Percentiles rank a stretch among this genome's conserved stretches.
Evolutionary conservation across 2,797 vertebrate genomes (phyloP).

Genomic region (Bradypus variegatus): DNA sequence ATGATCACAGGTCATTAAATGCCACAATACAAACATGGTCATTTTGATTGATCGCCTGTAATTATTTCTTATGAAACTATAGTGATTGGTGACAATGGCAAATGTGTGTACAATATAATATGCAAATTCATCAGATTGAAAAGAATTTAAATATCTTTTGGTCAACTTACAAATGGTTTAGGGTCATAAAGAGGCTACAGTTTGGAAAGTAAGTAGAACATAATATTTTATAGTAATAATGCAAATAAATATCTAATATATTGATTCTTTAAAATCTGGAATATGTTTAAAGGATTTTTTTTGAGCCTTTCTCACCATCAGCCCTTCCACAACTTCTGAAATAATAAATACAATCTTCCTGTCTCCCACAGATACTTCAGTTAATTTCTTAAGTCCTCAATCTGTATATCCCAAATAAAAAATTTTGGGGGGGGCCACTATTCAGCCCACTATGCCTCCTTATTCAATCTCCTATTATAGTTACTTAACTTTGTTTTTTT

Average conservation of each 20-base stretch:
- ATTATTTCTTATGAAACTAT: conserved; percentile 31
- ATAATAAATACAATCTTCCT: not conserved
- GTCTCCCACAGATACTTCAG: not conserved
- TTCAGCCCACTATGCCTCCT: too few species aligned
- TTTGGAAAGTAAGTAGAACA: not conserved
- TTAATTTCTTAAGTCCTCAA: not conserved
- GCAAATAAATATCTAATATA: not conserved
- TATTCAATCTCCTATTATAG: not conserved
- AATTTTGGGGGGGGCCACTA: too few species aligned
- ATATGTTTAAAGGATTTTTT: not conserved
- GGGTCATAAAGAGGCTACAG: not conserved
- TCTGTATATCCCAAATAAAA: too few species aligned
- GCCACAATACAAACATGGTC: not conserved
- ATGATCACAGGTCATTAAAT: not conserved
- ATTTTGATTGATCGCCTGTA: conserved; percentile 3
- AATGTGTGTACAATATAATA: not conserved
- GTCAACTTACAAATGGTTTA: not conserved
- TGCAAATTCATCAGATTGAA: not conserved
- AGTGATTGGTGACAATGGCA: not conserved
- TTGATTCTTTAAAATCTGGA: not conserved
- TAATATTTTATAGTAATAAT: not conserved
- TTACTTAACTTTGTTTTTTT: too few species aligned
- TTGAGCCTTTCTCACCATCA: not conserved
- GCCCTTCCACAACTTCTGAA: not conserved
- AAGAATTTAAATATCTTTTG: conserved; percentile 17